phyloP scores from a whole-genome alignment of 2,113 vertebrate genomes.

The Caracal caracal region DNA sequence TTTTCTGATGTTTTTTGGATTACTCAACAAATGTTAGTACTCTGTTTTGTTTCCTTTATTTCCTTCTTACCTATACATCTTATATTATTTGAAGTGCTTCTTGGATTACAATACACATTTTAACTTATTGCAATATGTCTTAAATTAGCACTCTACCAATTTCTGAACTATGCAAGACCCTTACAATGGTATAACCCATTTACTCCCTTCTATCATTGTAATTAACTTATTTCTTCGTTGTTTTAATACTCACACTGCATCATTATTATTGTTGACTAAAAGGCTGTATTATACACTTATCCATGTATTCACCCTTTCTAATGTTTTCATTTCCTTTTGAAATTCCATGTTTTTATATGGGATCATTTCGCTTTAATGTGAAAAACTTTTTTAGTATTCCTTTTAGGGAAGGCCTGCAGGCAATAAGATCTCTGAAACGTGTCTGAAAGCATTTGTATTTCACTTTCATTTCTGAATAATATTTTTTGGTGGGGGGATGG shows the following conservation, averaged over 20 bases:
- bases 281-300: background rate
- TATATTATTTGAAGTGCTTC: background rate
- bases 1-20: background rate
- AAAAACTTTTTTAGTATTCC: background rate
- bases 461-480: background rate
- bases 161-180: background rate
- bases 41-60: background rate
- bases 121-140: background rate
- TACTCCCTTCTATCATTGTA: background rate
- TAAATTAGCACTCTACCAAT: background rate
- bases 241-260: background rate
- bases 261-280: background rate
- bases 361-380: background rate
- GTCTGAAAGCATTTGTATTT: background rate
- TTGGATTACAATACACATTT: background rate
- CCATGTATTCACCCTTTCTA: background rate
- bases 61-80: background rate
- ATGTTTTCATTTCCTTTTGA: background rate
- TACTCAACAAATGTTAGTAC: background rate
- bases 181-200: background rate
- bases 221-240: background rate
- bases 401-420: background rate
- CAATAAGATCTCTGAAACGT: background rate
- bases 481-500: background rate
- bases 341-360: background rate